A percentile compares a stretch with the other conserved stretches of the same genome.
Conservation (phyloP, 2,113 vertebrate species). For the Caranx ignobilis region DNA sequence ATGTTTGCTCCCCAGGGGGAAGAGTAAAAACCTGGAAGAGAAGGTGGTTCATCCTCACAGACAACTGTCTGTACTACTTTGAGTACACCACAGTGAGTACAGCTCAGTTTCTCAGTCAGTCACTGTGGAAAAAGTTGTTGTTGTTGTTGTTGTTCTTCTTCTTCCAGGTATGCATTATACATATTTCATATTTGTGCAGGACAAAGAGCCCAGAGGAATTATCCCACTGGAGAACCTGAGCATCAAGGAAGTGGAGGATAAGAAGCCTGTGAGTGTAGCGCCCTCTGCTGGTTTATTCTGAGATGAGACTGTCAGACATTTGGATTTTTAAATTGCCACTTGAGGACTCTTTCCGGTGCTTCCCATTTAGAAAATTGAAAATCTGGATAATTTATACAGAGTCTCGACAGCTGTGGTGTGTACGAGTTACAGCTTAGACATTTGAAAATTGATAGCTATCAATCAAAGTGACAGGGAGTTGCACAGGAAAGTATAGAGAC, state of each 20-base stretch:
- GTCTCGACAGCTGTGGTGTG: not conserved
- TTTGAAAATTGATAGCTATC: constrained; percentile 1
- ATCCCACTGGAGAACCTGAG: constrained; percentile 98
- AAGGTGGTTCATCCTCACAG: constrained; percentile 98
- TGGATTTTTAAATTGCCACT: not conserved
- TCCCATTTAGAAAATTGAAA: not conserved
- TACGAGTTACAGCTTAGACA: no score
- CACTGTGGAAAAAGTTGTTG: not conserved
- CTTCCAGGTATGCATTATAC: not conserved
- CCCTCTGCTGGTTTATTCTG: constrained; percentile 48
- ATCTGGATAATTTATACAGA: not conserved
- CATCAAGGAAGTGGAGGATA: constrained; percentile 97
- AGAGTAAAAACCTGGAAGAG: constrained; percentile 98
- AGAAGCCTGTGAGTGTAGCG: constrained; percentile 91
- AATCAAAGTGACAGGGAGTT: not conserved
- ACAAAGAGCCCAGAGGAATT: constrained; percentile 98
- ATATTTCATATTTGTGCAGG: constrained; percentile 77
- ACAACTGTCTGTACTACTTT: constrained; percentile 99
- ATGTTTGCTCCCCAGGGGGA: constrained; percentile 87
- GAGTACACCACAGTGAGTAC: constrained; percentile 96
- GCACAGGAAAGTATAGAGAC: not conserved
- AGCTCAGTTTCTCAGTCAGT: not conserved
- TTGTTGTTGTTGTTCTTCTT: not conserved
- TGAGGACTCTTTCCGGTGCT: not conserved
- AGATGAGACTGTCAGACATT: not conserved